Base-by-base conservation (phyloP, 2,113 vertebrate species). In the Merops nubicus region DNA sequence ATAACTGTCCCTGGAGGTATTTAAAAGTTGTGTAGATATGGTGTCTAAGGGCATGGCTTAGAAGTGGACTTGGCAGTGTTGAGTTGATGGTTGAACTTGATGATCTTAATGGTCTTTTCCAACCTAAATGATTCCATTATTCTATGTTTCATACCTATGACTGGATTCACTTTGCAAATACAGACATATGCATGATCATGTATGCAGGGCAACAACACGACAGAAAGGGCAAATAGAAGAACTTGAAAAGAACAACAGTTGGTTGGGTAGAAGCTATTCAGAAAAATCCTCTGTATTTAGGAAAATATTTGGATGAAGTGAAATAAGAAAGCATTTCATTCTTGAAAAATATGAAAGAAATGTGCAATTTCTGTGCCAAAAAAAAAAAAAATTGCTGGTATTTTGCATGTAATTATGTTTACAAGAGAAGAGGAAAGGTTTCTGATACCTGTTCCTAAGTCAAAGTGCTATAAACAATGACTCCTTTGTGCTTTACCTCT, bases 151-250 rank as follows among this genome's bases (percentile, higher is more conserved):
- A 36, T 38, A 16, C 6, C 65, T 40, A 9, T 0, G 0, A 54
- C 33, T 47, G 31, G 25, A 53, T 91, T 57, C 11, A 26, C 5
- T 60, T 80, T 21, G 36, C 28, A 77, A n/a, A 72, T 4, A 21
- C 18, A 82, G 22, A 8, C 38, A 54, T 1, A 59, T 7, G 4
- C 0, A 1, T 50, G 12, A 36, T 34, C 22, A 36, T 16, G 6
- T 42, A 7, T 25, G 8, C 7, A 63, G 31, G 11, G 1, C 38
- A 70, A 29, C 18, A 50, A 19, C 18, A 11, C 5, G 78, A 29
- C 2, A 64, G 51, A 59, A 81, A 25, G 16, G 8, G 5, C 1
- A 3, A 65, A 50, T 2, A 72, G 16, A 73, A 47, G 7, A 91
- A 29, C 18, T 5, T 36, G 14, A 51, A 63, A 62, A 62, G 19